Evolutionary conservation across 2,888 invertebrate species (phyloP).

Genomic region (Lochmaea capreae): DNA sequence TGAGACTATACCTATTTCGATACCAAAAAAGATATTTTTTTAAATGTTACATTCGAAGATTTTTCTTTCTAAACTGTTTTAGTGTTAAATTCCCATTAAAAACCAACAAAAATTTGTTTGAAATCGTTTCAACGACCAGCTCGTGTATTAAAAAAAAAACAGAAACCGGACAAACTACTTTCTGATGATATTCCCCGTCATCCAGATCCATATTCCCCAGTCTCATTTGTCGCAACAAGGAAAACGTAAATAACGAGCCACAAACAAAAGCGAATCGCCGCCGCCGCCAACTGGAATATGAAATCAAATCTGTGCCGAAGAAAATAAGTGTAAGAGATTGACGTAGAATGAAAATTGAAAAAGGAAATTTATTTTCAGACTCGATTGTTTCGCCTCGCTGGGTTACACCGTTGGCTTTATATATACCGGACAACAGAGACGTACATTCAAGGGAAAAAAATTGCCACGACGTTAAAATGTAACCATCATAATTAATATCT

Average conservation of each 20-base stretch:
- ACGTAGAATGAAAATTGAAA: constrained; percentile 67
- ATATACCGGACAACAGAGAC: constrained; percentile 53
- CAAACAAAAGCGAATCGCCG: constrained; percentile 55
- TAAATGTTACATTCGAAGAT: no score
- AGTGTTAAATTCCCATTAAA: no score
- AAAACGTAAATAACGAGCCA: constrained; percentile 63
- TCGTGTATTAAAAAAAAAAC: neutral
- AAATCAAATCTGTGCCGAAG: constrained; percentile 66
- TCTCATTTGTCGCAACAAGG: constrained; percentile 64
- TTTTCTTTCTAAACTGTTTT: no score
- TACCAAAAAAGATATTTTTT: no score
- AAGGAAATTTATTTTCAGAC: constrained; percentile 68
- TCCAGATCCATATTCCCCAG: constrained; percentile 54
- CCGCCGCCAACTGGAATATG: constrained; percentile 58
- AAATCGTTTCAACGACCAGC: neutral
- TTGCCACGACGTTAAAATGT: no score
- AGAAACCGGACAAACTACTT: neutral
- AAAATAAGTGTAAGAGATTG: constrained; percentile 67
- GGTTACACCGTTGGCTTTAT: constrained; percentile 53
- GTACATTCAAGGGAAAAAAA: constrained; percentile 26
- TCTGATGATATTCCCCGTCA: neutral
- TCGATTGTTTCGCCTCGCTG: constrained; percentile 65
- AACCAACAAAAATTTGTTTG: no score
- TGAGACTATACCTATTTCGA: no score
- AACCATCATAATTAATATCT: no score